Percentiles rank a stretch among this genome's conserved stretches.
Conservation (phyloP, 2,797 vertebrate genomes). For the Notamacropus eugenii region DNA sequence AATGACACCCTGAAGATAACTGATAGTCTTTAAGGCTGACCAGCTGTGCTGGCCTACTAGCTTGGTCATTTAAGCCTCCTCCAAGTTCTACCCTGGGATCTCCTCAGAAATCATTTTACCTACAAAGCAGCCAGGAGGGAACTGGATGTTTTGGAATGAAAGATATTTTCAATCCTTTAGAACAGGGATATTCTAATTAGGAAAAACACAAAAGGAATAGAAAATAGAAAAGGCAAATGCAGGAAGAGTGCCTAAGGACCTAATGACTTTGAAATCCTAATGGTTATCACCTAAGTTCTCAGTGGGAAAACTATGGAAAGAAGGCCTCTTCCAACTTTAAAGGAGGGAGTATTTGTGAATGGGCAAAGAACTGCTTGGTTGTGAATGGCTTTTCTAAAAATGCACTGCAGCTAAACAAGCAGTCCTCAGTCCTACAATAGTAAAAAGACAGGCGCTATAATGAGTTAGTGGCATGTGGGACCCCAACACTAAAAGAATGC, state of each 20-base stretch:
- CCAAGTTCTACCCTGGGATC: neutral
- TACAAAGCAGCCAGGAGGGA: neutral
- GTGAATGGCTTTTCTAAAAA: neutral
- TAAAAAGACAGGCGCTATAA: neutral
- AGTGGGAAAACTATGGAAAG: neutral
- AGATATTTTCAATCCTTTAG: neutral
- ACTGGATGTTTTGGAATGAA: neutral
- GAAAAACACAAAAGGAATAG: neutral
- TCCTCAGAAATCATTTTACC: neutral
- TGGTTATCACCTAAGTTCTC: neutral
- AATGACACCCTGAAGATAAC: neutral
- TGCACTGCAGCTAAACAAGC: neutral
- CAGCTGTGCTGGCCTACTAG: neutral
- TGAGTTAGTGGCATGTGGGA: neutral
- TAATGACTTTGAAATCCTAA: neutral
- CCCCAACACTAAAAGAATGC: neutral
- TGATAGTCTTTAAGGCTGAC: neutral
- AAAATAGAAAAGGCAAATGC: neutral
- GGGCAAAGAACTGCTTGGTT: neutral
- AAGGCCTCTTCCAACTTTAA: neutral
- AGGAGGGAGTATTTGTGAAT: neutral
- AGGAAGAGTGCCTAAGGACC: neutral
- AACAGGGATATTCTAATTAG: neutral
- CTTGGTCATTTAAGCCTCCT: neutral
- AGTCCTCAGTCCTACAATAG: neutral